Conservation (phyloP, 2,888 invertebrate genomes). For the Cheilosia vulpina region DNA sequence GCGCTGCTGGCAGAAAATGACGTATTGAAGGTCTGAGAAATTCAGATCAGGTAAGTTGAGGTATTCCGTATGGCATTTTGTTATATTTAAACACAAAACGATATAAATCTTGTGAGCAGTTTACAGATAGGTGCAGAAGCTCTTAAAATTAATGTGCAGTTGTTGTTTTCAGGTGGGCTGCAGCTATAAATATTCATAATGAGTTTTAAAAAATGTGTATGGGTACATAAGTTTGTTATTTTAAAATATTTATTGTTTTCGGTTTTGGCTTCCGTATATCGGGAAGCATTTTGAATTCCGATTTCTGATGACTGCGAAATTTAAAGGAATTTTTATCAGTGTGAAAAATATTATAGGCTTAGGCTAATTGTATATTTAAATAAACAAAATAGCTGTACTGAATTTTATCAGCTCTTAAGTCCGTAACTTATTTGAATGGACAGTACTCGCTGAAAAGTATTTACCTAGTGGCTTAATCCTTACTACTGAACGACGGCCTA, state of each 20-base stretch:
- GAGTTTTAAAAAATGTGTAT: neutral
- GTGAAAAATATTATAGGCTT: too few species aligned
- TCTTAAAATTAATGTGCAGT: conserved; percentile 50
- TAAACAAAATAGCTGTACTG: too few species aligned
- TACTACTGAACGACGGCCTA: too few species aligned
- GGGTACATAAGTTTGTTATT: conserved; percentile 5
- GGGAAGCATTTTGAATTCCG: too few species aligned
- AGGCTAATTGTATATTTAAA: too few species aligned
- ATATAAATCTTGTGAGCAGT: conserved; percentile 36
- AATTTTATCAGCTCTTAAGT: too few species aligned
- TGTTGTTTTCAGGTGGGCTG: conserved; percentile 46
- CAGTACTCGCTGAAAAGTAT: too few species aligned
- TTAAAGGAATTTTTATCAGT: too few species aligned
- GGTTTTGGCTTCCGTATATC: neutral
- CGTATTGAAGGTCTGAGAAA: conserved; percentile 52
- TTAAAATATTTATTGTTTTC: conserved; percentile 23
- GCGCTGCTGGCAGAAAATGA: conserved; percentile 30
- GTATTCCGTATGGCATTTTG: conserved; percentile 28
- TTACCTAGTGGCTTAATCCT: too few species aligned
- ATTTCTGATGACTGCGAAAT: too few species aligned
- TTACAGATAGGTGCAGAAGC: conserved; percentile 17
- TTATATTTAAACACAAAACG: conserved; percentile 34
- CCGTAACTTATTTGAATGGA: too few species aligned
- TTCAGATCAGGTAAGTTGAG: conserved; percentile 31
- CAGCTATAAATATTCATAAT: conserved; percentile 46